A percentile compares a stretch with the other conserved stretches of the same genome.
These are phyloP conservation scores for Myodes glareolus DNA, from an alignment of 2,113 vertebrate species.

Conservation along the genomic window DNA sequence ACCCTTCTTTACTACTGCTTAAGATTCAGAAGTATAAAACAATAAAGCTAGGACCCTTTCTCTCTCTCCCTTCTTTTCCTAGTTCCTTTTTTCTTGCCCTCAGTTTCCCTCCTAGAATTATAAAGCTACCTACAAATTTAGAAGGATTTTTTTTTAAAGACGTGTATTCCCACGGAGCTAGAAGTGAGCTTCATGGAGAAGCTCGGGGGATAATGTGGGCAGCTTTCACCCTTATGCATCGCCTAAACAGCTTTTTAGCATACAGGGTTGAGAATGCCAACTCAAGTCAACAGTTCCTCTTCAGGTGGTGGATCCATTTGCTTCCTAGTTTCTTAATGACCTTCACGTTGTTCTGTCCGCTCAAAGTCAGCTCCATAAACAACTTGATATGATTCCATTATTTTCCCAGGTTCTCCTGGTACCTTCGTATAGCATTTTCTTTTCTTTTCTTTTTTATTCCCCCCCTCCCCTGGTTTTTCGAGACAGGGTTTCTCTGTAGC, in stretches of 20 bases:
- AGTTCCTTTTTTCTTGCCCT: neutral
- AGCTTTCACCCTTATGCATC: neutral
- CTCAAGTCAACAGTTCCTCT: neutral
- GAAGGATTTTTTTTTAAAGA: neutral
- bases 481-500: no score
- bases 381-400: neutral
- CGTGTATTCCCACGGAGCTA: neutral
- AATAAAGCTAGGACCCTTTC: neutral
- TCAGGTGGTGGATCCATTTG: neutral
- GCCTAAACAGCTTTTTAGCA: neutral
- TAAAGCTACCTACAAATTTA: neutral
- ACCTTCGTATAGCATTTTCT: neutral
- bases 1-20: neutral
- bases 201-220: neutral
- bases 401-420: neutral
- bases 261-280: no score
- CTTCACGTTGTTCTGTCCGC: neutral
- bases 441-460: no score
- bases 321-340: neutral
- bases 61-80: neutral
- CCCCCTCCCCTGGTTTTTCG: no score
- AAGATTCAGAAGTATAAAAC: slow-evolving; percentile 23
- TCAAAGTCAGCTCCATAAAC: neutral
- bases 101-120: neutral
- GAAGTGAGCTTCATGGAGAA: neutral